Evolutionary conservation across 2,797 vertebrate genomes (phyloP), one percentile per base, ranked within the genome.

Genomic region (Oreochromis mossambicus): DNA sequence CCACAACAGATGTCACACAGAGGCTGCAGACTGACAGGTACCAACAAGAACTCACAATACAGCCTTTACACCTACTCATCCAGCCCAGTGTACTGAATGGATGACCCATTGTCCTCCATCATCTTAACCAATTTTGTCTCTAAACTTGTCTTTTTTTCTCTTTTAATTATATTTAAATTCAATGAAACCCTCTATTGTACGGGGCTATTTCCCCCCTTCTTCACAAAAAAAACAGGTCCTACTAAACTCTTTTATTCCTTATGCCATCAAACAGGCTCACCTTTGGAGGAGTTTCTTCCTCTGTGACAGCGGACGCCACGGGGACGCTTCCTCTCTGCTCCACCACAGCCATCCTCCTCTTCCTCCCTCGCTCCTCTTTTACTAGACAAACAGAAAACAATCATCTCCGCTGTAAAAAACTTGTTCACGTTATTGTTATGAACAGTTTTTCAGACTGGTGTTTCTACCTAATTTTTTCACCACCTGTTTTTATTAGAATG

Each of bases 261-360:
- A 12, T 8, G 0, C 58, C 58, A 63, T 5, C 7, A 0, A 8
- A 21, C 58, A 21, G 0, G 34, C 84, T 88, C 46, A 92, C 92
- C 87, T 1, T 14, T 8, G 79, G 78, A 24, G 73, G 26, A 21
- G 38, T 19, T 19, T 83, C 78, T 9, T 91, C 86, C 5, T 88
- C 87, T 19, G 78, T 17, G 68, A 5, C 4, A 34, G 14, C 7
- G 1, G 78, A 34, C 8, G 3, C 46, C 21, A 46, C 21, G 0
- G 12, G 11, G 17, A 54, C 52, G 3, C 15, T 81, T 76, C 34
- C 80, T 26, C 21, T 63, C 13, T 70, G 83, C 83, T 88, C 87
- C 5, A 2, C 78, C 80, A 2, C 86, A 56, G 87, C 88, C 90
- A 89, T 92, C 81, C 11, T 77, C 26, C 8, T 83, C 54, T 32